Base-by-base conservation (phyloP, 2,888 invertebrate species). In the Platycheirus albimanus region DNA sequence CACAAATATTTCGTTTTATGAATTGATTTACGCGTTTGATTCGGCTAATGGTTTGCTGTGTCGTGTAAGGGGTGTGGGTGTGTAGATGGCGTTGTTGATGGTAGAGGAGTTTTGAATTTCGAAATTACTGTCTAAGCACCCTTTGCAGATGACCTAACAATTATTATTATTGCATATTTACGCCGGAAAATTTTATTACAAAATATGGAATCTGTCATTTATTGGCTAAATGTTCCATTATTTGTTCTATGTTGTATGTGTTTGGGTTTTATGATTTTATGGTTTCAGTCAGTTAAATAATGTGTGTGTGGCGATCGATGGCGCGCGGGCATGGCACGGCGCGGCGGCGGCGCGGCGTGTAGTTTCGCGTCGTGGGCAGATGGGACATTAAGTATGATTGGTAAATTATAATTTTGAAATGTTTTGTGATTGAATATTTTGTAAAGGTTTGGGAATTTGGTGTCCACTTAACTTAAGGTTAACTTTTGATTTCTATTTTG, bases 1-100 rank as follows among this genome's bases (percentile, higher is more conserved):
- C 56, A 66, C 74, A 66, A 67, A 61, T 75, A 67, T 75, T 67
- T 75, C 19, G 66, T 56, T 67, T 75, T 75, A 41, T 75, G 75
- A 67, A 74, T 74, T 74, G 54, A 74, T 74, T 64, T 66, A 74
- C 66, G 56, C 38, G 19, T 47, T n/a, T n/a, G 43, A 13, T 8
- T 17, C 13, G 43, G 19, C 47, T 3, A 33, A 19, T 41, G 13
- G 49, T 3, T 33, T 4, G 10, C 13, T 6, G 10, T 11, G 52
- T 36, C n/a, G n/a, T n/a, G n/a, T n/a, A n/a, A n/a, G n/a, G n/a
- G n/a, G n/a, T n/a, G n/a, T 15, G 4, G 8, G 17, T 5, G 6
- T 13, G 36, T 19, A 1, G 20, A 2, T 2, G 43, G 43, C 17
- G 5, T 52, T 33, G 30, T 11, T 33, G 30, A 17, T 30, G 30